Base-by-base conservation (phyloP, 2,888 invertebrate genomes). In the Dicranocentrus wangi region DNA sequence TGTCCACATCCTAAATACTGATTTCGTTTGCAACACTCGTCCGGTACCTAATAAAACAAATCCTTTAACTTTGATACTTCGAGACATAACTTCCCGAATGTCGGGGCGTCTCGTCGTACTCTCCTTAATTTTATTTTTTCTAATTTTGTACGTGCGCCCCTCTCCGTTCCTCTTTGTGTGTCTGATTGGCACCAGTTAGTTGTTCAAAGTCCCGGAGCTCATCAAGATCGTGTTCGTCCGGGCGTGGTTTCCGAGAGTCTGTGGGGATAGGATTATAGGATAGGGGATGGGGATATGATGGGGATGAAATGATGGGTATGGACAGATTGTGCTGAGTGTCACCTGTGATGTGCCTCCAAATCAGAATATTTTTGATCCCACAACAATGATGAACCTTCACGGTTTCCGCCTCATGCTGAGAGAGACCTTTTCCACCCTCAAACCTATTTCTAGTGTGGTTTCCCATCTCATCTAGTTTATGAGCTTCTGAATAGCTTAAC, bases 391-490 rank as follows among this genome's bases (percentile, higher is more conserved):
- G 23, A 10, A 23, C 17, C 8, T 32, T 28, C 5, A 61, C 21
- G 1, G 32, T 19, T 1, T 32, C 5, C 28, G 5, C 5, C 10
- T 61, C 61, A 61, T 61, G 61, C 3, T 15, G 13, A 1, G 61
- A 61, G n/a, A 61, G 32, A 7, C 61, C 61, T 1, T 32, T 3
- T 1, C 61, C 61, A n/a, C 28, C 61, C 19, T 61, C 61, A 21
- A 61, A 61, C 10, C 61, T 28, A 17, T 61, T 61, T 17, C 61
- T 10, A 7, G 61, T 61, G 19, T 61, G 61, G 61, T 61, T 61
- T 5, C 61, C 61, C 61, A 61, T 61, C 32, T 61, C 61, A n/a
- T 61, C 32, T 7, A 61, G 15, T 17, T 61, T 61, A 13, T 61
- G 28, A 1, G 61, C 13, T 1, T 28, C 32, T 5, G 28, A 3